Base-by-base conservation (phyloP, 2,888 invertebrate species). In the Andrena haemorrhoa region DNA sequence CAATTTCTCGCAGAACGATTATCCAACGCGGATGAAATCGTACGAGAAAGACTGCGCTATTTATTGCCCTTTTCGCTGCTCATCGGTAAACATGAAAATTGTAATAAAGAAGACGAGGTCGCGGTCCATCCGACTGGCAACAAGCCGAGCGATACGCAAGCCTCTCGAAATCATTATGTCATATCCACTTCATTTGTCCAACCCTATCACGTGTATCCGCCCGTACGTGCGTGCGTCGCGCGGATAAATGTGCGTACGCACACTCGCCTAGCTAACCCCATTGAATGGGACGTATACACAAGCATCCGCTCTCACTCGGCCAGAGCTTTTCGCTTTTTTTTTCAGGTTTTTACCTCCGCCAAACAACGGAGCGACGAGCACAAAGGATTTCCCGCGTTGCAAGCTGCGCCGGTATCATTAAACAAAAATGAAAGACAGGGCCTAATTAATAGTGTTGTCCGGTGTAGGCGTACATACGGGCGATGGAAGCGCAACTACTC, bases 151-250 rank as follows among this genome's bases (percentile, higher is more conserved):
- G 78, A 82, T 78, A 76, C 75, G 71, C 89, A 75, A 41, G 70
- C 56, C 85, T 84, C 90, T 89, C 85, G 73, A 87, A 89, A 89
- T 89, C 87, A 89, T 89, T 89, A 88, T 87, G 91, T 90, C 87
- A 88, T 84, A 88, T 86, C 85, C 85, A 85, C 88, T 88, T 87
- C 89, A 86, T 90, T 89, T 86, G 87, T 88, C 82, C 90, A 86
- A 86, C 86, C 84, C 86, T 84, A 84, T 83, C 84, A 80, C 85
- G 83, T 69, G 80, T 82, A 83, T 79, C 74, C 86, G 83, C 51
- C 68, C 56, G 76, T 76, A 58, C 71, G 72, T 75, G 75, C 63
- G 75, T 75, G 82, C 66, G 60, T 68, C 66, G n/a, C 61, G 76
- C 49, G 26, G 75, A 75, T 65, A 56, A 66, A 60, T 58, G 71